Evolutionary conservation across 2,113 vertebrate genomes (phyloP).

Genomic region (Falcunculus frontatus): DNA sequence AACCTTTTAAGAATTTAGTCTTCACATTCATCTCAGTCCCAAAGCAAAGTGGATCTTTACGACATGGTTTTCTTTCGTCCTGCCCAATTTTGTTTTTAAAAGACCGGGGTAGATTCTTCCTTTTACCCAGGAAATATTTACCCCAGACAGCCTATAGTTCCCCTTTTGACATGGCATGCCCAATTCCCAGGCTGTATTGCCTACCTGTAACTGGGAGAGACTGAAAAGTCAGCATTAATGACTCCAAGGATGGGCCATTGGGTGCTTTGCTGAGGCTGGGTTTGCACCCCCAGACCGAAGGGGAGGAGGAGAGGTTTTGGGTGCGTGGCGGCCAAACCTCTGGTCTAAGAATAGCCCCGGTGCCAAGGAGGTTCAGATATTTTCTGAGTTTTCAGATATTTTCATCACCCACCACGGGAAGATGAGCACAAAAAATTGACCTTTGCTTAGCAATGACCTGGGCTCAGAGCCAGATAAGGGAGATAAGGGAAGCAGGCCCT

Average conservation of each 20-base stretch:
- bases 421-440: background rate
- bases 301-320: background rate
- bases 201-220: background rate
- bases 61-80: background rate
- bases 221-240: background rate
- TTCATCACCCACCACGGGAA: background rate
- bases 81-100: background rate
- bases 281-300: background rate
- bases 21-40: background rate
- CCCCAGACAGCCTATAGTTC: background rate
- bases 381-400: background rate
- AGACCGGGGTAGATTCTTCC: background rate
- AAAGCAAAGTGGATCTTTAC: background rate
- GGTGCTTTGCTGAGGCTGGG: background rate
- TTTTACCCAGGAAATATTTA: background rate
- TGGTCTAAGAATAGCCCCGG: background rate
- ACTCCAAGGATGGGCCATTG: background rate
- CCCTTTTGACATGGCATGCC: background rate
- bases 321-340: background rate
- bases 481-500: background rate
- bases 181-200: background rate
- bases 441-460: background rate
- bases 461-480: background rate
- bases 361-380: accelerated
- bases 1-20: background rate